Evolutionary conservation across 2,888 invertebrate genomes (phyloP), one percentile per base, ranked within the genome.

Genomic region (Taenaris catops): DNA sequence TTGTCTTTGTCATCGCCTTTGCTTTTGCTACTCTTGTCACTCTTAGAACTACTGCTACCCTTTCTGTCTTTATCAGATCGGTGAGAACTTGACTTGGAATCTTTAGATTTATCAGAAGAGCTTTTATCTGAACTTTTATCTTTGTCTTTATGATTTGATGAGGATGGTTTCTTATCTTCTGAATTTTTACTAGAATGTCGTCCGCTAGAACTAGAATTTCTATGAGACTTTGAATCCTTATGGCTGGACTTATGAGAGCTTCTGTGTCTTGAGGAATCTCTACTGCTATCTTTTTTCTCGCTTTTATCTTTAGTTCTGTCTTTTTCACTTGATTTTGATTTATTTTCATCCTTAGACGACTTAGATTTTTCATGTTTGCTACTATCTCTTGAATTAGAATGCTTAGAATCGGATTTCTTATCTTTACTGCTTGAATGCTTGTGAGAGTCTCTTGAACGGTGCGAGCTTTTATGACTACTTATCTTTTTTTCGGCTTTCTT

Each of bases 61-160:
- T 80, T 84, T 54, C 51, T 74, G 43, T 83, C 81, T 60, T 76
- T 87, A 20, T 86, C 80, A 5, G 84, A 79, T n/a, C 71, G 66
- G 42, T 70, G 67, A 0, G 75, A 71, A 46, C 63, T 75, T 0
- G 76, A 67, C 55, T 69, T 78, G 0, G 71, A 64, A 48, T 81
- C 75, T 55, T 51, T 69, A 0, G 58, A 56, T 46, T 53, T 73
- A n/a, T 72, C 71, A 48, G 63, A 75, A n/a, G 66, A 63, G n/a
- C n/a, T n/a, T 39, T 63, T 78, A 26, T 74, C 72, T 8, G 58
- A 68, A 40, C 51, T 65, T 46, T 56, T 72, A 17, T 81, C 78
- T 21, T 68, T 81, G n/a, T 79, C 75, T 56, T 56, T 72, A 25
- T 70, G 62, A 40, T 58, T 75, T 0, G 71, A 68, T 0, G 71